Conservation (phyloP, 2,797 vertebrate genomes). For the Dallia pectoralis region DNA sequence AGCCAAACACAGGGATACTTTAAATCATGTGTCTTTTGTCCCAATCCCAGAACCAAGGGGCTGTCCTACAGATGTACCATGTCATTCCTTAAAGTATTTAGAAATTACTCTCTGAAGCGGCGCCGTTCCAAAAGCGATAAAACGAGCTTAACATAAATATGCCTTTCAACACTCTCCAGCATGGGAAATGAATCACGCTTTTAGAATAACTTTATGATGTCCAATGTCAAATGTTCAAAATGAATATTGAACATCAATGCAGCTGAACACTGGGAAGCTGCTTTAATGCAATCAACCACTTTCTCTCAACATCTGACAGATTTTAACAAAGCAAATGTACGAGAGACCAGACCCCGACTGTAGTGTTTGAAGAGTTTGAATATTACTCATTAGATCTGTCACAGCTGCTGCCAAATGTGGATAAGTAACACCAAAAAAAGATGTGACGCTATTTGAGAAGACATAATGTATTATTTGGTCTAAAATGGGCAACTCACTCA, state of each 20-base stretch:
- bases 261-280: slow-evolving; percentile 17
- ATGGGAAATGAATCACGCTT: slow-evolving; percentile 15
- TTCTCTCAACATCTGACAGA: slow-evolving; percentile 10
- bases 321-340: neutral
- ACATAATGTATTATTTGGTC: neutral
- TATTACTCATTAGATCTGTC: neutral
- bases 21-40: neutral
- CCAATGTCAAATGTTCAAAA: slow-evolving; percentile 32
- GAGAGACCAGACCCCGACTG: neutral
- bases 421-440: slow-evolving; percentile 5
- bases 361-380: slow-evolving; percentile 5
- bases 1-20: neutral
- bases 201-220: slow-evolving; percentile 25
- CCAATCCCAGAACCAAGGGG: neutral
- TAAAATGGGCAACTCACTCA: neutral
- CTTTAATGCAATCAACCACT: slow-evolving; percentile 6
- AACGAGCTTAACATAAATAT: slow-evolving; percentile 25
- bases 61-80: slow-evolving; percentile 27
- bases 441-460: neutral
- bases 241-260: slow-evolving; percentile 30
- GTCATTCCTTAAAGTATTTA: slow-evolving; percentile 16
- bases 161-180: slow-evolving; percentile 42
- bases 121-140: slow-evolving; percentile 26
- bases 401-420: slow-evolving; percentile 9
- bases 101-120: slow-evolving; percentile 13